Base-by-base conservation (phyloP, 2,113 vertebrate genomes). In the Cyphomyrus plagiostoma region DNA sequence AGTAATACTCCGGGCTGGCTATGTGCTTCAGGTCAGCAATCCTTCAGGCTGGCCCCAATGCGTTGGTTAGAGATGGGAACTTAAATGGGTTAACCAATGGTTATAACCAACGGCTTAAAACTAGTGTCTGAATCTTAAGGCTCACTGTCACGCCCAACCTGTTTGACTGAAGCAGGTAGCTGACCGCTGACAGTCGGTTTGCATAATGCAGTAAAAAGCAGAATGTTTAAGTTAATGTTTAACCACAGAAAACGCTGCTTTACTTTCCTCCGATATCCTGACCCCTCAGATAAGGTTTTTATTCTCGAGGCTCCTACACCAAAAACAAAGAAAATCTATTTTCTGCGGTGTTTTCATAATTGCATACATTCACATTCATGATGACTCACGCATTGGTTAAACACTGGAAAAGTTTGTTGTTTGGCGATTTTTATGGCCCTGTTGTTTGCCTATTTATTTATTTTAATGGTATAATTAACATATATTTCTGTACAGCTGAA, bases 391-490 rank as follows among this genome's bases (percentile, higher is more conserved):
- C 35, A 66, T 9, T 23, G 45, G 89, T 48, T 85, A n/a, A 35
- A 84, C 52, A 46, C 82, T 84, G 66, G 49, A 89, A 74, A 52
- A 89, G 70, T 89, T 89, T 58, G 35, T 82, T 53, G 21, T 48
- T 88, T 45, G 4, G 49, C 30, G 21, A 45, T 84, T 84, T 83
- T 89, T 58, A 35, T 35, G 48, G 85, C 30, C 15, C 85, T 56
- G 85, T 87, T 87, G 50, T 56, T 87, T 87, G 50, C 85, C 85
- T 53, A 53, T 87, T 87, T 87, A 87, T 46, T 87, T 87, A 50
- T 87, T 87, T 87, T 87, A 56, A 87, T 87, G 85, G 77, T 62
- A 62, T 84, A 89, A 89, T 62, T 85, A 53, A 89, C 80, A 85
- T 48, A 70, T 89, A 58, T 53, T 83, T 83, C 49, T 42, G 50